Evolutionary conservation across 2,888 invertebrate species (phyloP).

Genomic region (Drosophila robusta): DNA sequence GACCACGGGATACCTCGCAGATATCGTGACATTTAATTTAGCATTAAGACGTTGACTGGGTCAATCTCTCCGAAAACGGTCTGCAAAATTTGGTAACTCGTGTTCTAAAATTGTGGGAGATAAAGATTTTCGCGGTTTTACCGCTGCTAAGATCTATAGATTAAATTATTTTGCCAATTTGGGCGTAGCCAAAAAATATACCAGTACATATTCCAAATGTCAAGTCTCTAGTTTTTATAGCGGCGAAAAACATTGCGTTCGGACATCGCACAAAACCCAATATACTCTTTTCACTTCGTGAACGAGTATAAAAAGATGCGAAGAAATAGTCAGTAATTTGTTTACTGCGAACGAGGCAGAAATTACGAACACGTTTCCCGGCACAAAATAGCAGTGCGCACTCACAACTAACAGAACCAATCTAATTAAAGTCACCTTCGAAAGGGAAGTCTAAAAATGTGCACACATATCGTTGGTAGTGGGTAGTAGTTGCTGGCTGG

Average conservation of each 20-base stretch:
- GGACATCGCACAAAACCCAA: too few relatives aligned
- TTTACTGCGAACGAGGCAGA: conserved; percentile 36
- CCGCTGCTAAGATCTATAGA: too few relatives aligned
- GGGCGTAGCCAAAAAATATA: conserved; percentile 7
- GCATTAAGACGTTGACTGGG: too few relatives aligned
- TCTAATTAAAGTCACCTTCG: conserved; percentile 76
- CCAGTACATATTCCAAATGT: too few relatives aligned
- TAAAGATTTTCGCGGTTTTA: too few relatives aligned
- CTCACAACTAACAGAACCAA: conserved; percentile 45
- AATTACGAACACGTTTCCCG: conserved; percentile 30
- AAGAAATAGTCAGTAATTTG: conserved; percentile 19
- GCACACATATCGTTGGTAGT: neutral
- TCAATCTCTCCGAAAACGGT: too few relatives aligned
- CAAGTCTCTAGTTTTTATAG: neutral
- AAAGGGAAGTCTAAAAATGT: conserved; percentile 40
- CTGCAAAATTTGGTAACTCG: too few relatives aligned
- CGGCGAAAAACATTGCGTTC: too few relatives aligned
- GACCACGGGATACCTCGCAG: neutral
- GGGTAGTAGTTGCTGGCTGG: neutral
- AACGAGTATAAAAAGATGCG: neutral
- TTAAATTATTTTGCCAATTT: neutral
- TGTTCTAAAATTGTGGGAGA: too few relatives aligned
- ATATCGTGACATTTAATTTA: too few relatives aligned
- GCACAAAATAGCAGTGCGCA: conserved; percentile 6
- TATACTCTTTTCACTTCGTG: too few relatives aligned